A percentile compares a stretch with the other conserved stretches of the same genome.
Conservation (phyloP, 1,140 invertebrate genomes). For the Eumeta japonica region DNA sequence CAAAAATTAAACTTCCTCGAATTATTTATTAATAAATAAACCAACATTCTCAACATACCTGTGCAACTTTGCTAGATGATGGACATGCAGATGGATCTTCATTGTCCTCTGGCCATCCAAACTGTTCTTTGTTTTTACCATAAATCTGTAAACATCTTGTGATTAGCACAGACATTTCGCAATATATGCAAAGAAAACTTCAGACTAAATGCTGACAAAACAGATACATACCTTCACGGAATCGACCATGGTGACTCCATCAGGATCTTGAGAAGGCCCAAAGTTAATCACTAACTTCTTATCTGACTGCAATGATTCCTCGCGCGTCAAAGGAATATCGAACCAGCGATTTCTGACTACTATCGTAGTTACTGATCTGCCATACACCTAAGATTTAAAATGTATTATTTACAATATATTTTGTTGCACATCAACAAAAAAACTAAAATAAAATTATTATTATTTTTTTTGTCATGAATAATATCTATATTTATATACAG, state of each 20-base stretch:
- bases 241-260: slow-evolving; percentile 88
- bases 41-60: slow-evolving; percentile 20
- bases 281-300: slow-evolving; percentile 89
- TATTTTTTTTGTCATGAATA: slow-evolving; percentile 5
- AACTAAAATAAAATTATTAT: slow-evolving; percentile 5
- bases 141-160: slow-evolving; percentile 58
- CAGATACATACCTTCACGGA: slow-evolving; percentile 74
- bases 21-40: background rate
- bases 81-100: slow-evolving; percentile 75
- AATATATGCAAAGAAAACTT: background rate
- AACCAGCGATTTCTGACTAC: slow-evolving; percentile 86
- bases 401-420: slow-evolving; percentile 5
- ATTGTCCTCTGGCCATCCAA: slow-evolving; percentile 95
- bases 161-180: background rate
- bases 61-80: slow-evolving; percentile 49
- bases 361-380: slow-evolving; percentile 74
- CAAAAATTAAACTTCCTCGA: too few relatives aligned
- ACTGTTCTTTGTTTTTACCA: slow-evolving; percentile 92
- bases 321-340: slow-evolving; percentile 90
- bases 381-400: slow-evolving; percentile 77
- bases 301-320: slow-evolving; percentile 91
- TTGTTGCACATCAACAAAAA: background rate
- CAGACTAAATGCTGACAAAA: slow-evolving; percentile 1
- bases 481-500: too few relatives aligned
- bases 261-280: slow-evolving; percentile 85